Conservation (phyloP, 1,140 invertebrate genomes). For the Apis cerana region DNA sequence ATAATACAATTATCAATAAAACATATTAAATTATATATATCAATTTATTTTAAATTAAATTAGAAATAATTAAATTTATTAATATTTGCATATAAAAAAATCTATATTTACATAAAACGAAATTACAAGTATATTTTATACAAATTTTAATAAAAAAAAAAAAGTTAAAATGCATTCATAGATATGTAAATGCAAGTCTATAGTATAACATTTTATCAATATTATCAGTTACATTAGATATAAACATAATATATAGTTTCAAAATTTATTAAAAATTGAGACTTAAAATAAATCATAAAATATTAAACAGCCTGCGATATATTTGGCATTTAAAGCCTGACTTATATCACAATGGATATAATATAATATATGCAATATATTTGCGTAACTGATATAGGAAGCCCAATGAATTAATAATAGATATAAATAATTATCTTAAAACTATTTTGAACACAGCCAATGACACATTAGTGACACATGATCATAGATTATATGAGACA, state of each 20-base stretch:
- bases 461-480: slow-evolving; percentile 51
- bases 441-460: slow-evolving; percentile 61
- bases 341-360: slow-evolving; percentile 26
- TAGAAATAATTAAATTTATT: neutral
- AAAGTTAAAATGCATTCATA: slow-evolving; percentile 21
- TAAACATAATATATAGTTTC: neutral
- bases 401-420: slow-evolving; percentile 54
- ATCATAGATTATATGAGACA: slow-evolving; percentile 42
- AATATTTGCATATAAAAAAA: neutral
- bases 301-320: slow-evolving; percentile 33
- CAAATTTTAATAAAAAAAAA: slow-evolving; percentile 7
- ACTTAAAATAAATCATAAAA: slow-evolving; percentile 1
- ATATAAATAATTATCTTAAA: slow-evolving; percentile 56
- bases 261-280: slow-evolving; percentile 17
- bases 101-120: neutral
- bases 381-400: slow-evolving; percentile 52
- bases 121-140: slow-evolving; percentile 2
- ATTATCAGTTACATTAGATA: slow-evolving; percentile 22
- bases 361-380: slow-evolving; percentile 25
- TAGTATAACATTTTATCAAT: neutral
- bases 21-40: neutral
- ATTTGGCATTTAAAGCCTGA: slow-evolving; percentile 27
- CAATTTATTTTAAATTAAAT: neutral
- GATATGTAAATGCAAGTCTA: slow-evolving; percentile 40
- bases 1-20: neutral